phyloP scores from a whole-genome alignment of 2,113 vertebrate species.

The Ageneiosus marmoratus region DNA sequence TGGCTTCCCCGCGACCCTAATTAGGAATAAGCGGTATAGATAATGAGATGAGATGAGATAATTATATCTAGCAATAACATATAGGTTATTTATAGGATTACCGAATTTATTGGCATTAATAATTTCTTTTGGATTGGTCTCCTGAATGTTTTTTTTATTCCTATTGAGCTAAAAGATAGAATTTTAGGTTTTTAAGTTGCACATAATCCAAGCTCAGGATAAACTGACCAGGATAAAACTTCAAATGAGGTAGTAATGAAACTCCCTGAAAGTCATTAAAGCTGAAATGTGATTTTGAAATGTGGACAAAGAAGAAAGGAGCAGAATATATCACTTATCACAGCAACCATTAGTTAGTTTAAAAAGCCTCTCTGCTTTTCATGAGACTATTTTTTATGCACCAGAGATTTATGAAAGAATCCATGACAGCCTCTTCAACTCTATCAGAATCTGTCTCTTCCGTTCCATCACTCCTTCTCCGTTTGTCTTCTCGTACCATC shows the following conservation, averaged over 20 bases:
- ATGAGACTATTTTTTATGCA: background rate
- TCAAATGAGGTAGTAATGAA: background rate
- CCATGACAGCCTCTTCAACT: conserved; percentile 12
- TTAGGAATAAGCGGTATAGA: too few species aligned
- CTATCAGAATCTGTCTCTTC: conserved; percentile 15
- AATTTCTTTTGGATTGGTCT: background rate
- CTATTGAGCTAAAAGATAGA: background rate
- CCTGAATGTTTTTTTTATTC: background rate
- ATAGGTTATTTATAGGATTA: background rate
- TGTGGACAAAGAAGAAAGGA: background rate
- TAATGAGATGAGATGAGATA: too few species aligned
- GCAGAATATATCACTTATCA: background rate
- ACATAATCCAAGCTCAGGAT: background rate
- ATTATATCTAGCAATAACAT: too few species aligned
- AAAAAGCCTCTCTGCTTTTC: background rate
- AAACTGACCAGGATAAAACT: background rate
- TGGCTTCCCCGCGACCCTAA: too few species aligned
- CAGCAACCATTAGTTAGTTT: background rate
- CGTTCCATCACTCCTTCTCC: background rate
- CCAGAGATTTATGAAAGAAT: background rate
- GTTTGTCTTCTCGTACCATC: background rate
- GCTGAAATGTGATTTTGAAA: background rate
- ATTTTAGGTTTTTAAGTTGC: background rate
- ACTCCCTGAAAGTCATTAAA: background rate
- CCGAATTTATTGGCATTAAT: background rate